phyloP scores from a whole-genome alignment of 2,888 invertebrate species.

The Lathronympha strigana region DNA sequence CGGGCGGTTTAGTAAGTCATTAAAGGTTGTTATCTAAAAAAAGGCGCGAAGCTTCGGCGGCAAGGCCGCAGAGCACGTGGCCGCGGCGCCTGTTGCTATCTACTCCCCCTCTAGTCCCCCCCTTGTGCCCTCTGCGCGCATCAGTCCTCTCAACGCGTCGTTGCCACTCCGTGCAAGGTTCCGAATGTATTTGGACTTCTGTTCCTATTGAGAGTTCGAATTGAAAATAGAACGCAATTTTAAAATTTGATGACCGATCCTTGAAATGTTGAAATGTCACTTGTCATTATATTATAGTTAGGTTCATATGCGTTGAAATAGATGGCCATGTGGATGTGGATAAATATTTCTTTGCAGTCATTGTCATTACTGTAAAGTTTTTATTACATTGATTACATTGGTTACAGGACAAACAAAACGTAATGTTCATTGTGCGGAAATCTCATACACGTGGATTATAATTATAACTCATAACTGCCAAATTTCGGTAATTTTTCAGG shows the following conservation, averaged over 20 bases:
- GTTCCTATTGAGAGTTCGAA: constrained; percentile 22
- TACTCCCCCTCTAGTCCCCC: constrained; percentile 42
- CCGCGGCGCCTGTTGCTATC: constrained; percentile 78
- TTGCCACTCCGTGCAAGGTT: constrained; percentile 67
- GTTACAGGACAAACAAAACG: constrained; percentile 39
- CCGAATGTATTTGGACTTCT: constrained; percentile 61
- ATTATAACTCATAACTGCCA: too few relatives aligned
- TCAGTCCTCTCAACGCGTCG: constrained; percentile 60
- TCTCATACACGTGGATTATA: constrained; percentile 13
- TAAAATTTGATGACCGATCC: background rate
- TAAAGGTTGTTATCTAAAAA: constrained; percentile 71
- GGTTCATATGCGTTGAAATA: background rate
- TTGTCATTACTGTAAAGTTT: constrained; percentile 29
- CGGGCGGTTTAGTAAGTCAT: constrained; percentile 56
- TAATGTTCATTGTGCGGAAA: constrained; percentile 29
- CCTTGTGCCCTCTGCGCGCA: constrained; percentile 45
- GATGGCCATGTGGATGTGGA: constrained; percentile 31
- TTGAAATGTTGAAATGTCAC: constrained; percentile 4
- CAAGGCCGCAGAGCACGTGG: constrained; percentile 81
- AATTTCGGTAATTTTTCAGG: background rate
- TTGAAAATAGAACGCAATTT: constrained; percentile 2
- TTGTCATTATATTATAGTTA: background rate
- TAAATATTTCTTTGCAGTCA: constrained; percentile 28
- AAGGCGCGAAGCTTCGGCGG: constrained; percentile 77
- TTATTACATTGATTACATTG: constrained; percentile 31